These are phyloP conservation scores for Oreochromis tanganicae DNA, from an alignment of 2,113 vertebrate genomes.

Conservation along the genomic window DNA sequence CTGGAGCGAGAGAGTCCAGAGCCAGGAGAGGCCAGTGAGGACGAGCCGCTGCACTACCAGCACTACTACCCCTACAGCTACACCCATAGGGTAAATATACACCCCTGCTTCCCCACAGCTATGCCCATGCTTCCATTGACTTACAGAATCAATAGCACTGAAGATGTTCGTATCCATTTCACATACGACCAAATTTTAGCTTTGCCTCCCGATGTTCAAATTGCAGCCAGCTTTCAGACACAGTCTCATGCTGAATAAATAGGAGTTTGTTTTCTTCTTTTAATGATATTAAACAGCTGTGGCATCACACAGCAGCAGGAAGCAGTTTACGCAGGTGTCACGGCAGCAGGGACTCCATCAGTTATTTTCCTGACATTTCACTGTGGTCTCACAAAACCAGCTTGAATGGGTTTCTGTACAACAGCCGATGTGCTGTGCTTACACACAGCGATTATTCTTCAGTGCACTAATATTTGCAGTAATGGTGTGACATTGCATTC, in stretches of 20 bases:
- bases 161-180: not conserved
- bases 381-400: not conserved
- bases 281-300: not conserved
- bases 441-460: not conserved
- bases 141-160: not conserved
- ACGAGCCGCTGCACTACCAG: constrained; percentile 41
- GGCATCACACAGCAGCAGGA: not conserved
- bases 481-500: not conserved
- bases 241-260: not conserved
- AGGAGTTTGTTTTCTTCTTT: not conserved
- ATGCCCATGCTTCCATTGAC: not conserved
- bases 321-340: not conserved
- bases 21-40: constrained; percentile 62
- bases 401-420: not conserved
- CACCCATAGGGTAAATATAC: constrained; percentile 31
- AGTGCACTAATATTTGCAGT: not conserved
- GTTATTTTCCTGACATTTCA: not conserved
- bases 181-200: not conserved
- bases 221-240: accelerated
- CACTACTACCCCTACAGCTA: constrained; percentile 30
- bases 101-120: accelerated
- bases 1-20: constrained; percentile 59
- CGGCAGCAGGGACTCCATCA: not conserved
- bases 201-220: not conserved
- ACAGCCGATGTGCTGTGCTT: not conserved